A percentile compares a stretch with the other conserved stretches of the same genome.
Conservation (phyloP, 2,888 invertebrate genomes). For the Acheta domesticus region DNA sequence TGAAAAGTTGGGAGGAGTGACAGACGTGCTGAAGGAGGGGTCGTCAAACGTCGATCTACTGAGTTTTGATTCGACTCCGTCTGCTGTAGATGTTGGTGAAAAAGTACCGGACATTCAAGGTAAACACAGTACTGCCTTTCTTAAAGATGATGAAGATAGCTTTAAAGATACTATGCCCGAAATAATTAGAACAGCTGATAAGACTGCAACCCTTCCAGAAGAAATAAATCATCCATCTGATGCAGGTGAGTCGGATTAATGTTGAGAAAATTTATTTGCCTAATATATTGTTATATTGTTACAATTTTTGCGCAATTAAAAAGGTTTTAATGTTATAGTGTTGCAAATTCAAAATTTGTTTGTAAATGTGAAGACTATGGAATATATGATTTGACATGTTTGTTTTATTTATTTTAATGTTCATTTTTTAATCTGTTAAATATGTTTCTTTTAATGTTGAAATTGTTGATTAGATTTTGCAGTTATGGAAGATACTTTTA, state of each 20-base stretch:
- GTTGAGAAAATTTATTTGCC: too few species aligned
- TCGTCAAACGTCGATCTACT: conserved; percentile 23
- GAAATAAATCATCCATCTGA: conserved; percentile 39
- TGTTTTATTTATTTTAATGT: too few species aligned
- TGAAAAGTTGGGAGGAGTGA: not conserved
- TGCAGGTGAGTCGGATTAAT: too few species aligned
- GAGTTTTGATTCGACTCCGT: conserved; percentile 28
- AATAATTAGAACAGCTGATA: conserved; percentile 18
- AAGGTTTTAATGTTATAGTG: too few species aligned
- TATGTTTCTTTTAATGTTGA: too few species aligned
- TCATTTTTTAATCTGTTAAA: too few species aligned
- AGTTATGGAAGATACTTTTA: not conserved
- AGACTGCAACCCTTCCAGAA: conserved; percentile 45
- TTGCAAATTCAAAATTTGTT: too few species aligned
- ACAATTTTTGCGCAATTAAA: too few species aligned
- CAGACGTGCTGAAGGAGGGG: not conserved
- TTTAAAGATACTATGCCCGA: conserved; percentile 22
- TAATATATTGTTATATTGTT: too few species aligned
- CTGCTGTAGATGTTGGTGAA: conserved; percentile 3
- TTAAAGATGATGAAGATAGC: conserved; percentile 22
- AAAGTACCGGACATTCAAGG: not conserved
- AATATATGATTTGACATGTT: too few species aligned
- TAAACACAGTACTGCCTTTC: not conserved
- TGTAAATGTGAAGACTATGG: too few species aligned
- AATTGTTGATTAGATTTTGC: too few species aligned